Conservation (phyloP, 1,140 invertebrate species). For the Hypothenemus hampei region DNA sequence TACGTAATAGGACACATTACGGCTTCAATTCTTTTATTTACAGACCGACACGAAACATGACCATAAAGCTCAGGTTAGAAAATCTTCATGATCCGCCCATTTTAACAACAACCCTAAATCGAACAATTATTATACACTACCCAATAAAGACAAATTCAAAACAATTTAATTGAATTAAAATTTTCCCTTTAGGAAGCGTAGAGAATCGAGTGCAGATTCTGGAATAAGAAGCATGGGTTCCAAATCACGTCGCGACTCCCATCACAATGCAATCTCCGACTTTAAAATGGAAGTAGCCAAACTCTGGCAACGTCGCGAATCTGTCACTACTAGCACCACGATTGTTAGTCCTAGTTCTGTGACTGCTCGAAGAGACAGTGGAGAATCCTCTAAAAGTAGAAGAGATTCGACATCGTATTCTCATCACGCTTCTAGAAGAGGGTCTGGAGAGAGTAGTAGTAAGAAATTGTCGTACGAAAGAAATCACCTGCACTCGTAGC, state of each 20-base stretch:
- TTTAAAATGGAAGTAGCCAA: slow-evolving; percentile 66
- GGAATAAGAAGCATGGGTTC: slow-evolving; percentile 70
- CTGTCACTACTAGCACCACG: slow-evolving; percentile 47
- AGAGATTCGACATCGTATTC: slow-evolving; percentile 43
- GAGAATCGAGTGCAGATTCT: slow-evolving; percentile 77
- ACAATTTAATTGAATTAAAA: background rate
- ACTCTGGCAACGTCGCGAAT: slow-evolving; percentile 62
- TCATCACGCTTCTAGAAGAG: slow-evolving; percentile 50
- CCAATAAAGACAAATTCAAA: too few relatives aligned
- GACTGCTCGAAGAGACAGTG: slow-evolving; percentile 52
- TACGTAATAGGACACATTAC: slow-evolving; percentile 28
- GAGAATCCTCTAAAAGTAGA: slow-evolving; percentile 44
- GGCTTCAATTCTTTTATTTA: slow-evolving; percentile 29
- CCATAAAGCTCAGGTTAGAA: slow-evolving; percentile 28
- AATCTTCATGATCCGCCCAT: background rate
- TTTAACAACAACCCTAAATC: too few relatives aligned
- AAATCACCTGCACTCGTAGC: background rate
- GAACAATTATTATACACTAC: too few relatives aligned
- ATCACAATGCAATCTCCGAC: slow-evolving; percentile 58
- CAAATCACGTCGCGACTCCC: slow-evolving; percentile 65
- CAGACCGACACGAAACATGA: slow-evolving; percentile 29
- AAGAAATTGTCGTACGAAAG: slow-evolving; percentile 9
- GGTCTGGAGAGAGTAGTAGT: slow-evolving; percentile 58
- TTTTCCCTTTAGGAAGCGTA: slow-evolving; percentile 52
- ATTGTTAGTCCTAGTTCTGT: slow-evolving; percentile 45